phyloP scores from a whole-genome alignment of 2,797 vertebrate species.

The Dermochelys coriacea region DNA sequence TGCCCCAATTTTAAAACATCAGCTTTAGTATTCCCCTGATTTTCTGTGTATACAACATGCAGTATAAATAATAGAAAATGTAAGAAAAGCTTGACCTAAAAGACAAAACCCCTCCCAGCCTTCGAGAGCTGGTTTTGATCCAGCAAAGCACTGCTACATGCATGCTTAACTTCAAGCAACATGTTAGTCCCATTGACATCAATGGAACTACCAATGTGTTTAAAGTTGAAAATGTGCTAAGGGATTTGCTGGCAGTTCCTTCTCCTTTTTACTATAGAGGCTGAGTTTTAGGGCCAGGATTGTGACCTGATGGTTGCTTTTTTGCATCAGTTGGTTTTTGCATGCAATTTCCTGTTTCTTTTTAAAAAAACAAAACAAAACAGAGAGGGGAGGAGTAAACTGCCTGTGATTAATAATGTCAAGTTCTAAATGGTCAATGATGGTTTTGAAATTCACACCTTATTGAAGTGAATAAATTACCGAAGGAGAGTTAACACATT shows the following conservation, averaged over 20 bases:
- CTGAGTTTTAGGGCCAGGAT: background rate
- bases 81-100: background rate
- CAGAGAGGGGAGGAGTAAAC: background rate
- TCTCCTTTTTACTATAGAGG: background rate
- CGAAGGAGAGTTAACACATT: background rate
- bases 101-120: background rate
- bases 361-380: background rate
- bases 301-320: background rate
- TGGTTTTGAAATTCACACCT: background rate
- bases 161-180: background rate
- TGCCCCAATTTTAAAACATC: background rate
- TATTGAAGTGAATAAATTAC: background rate
- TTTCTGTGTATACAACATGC: background rate
- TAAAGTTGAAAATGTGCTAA: background rate
- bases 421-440: background rate
- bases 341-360: background rate
- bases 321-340: background rate
- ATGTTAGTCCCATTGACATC: background rate
- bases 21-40: background rate
- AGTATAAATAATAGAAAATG: background rate
- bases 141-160: accelerated
- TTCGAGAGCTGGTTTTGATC: background rate
- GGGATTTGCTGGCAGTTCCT: background rate
- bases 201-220: background rate
- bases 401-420: background rate